Evolutionary conservation across 2,888 invertebrate genomes (phyloP), one percentile per base, ranked within the genome.

Genomic region (Papilio demoleus): DNA sequence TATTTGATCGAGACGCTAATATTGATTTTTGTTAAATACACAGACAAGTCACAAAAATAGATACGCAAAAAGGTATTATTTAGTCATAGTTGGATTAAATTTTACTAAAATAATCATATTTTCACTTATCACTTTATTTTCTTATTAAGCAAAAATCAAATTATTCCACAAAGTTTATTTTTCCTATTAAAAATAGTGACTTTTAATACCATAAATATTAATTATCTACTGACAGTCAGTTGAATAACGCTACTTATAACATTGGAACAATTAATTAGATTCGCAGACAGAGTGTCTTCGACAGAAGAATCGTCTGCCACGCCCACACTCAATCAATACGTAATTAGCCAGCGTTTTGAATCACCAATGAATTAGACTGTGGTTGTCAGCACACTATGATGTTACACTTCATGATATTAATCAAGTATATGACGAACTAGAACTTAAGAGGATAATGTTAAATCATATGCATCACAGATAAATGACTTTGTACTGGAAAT

Each of bases 281-380:
- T 8, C 53, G 53, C 31, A 27, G 31, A 53, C n/a, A 31, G 1
- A 31, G 8, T 53, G 53, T 53, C 31, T 53, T 9, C 9, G 31
- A 9, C 17, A 31, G 4, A 22, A 31, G 53, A 3, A 27, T 3
- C 27, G 31, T n/a, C 31, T 0, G 53, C 27, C 50, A 27, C 50
- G 50, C 53, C 53, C 53, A 31, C 53, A 56, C 24, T 56, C 53
- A 56, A 56, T 56, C 53, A 56, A 56, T 56, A 56, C 31, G 31
- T 31, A 56, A 56, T 56, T 56, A 56, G 53, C 27, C 31, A 56
- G 53, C 27, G 53, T 31, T 56, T 31, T 31, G 53, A 56, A 56
- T 56, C n/a, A 17, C 31, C 53, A 31, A 27, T 53, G 31, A 56
- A 56, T 56, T 56, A 53, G 53, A 17, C 31, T 56, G 31, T 31